Conservation (phyloP, 2,113 vertebrate genomes). For the Chunga burmeisteri region DNA sequence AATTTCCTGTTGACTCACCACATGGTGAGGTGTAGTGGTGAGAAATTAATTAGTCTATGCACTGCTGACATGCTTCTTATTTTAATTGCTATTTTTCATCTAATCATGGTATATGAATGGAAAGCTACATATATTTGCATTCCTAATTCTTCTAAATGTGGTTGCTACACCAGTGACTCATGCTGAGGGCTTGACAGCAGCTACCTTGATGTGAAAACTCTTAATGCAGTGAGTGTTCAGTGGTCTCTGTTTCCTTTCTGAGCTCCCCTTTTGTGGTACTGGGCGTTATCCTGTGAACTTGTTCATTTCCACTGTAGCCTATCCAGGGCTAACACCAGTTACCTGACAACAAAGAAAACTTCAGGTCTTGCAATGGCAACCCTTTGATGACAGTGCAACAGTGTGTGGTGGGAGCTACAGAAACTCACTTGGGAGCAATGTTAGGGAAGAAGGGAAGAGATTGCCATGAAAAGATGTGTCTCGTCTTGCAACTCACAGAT, state of each 20-base stretch:
- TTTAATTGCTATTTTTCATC: background rate
- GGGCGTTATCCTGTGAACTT: background rate
- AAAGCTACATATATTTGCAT: background rate
- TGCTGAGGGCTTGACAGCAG: background rate
- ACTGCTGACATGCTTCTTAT: background rate
- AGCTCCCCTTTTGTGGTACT: background rate
- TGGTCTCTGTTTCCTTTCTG: background rate
- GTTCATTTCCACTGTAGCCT: background rate
- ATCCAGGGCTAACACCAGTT: background rate
- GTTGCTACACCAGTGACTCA: background rate
- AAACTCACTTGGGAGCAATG: background rate
- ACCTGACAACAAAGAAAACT: background rate
- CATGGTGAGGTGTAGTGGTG: background rate
- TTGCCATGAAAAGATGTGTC: background rate
- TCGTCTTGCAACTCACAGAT: background rate
- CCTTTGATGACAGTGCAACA: background rate
- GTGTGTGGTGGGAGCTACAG: background rate
- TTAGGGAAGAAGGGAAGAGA: background rate
- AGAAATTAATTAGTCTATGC: background rate
- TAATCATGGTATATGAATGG: background rate
- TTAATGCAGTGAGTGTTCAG: background rate
- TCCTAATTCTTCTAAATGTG: background rate
- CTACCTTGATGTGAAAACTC: background rate
- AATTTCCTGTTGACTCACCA: background rate
- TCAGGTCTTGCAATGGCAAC: background rate